Evolutionary conservation across 2,888 invertebrate species (phyloP), one percentile per base, ranked within the genome.

Genomic region (Drosophila leonis): DNA sequence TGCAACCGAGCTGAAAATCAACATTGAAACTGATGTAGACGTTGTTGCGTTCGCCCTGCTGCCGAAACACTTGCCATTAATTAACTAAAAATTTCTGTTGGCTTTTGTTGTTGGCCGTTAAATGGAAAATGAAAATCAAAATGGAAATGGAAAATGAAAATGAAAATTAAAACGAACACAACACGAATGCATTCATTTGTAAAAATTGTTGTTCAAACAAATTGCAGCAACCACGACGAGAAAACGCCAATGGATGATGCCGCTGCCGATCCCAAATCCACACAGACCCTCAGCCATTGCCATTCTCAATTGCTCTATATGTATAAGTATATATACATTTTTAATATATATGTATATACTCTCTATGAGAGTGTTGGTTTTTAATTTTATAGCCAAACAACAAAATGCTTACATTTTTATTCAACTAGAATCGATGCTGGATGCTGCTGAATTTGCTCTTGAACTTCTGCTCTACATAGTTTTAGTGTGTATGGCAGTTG

Each of bases 351-450:
- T 29, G 29, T 29, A 29, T 18, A n/a, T 18, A 15, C 24, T 13
- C 24, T 44, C 41, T 41, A 24, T 24, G 24, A 24, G 7, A 66
- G 65, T 85, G 85, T 86, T 85, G 88, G 86, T 86, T 88, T 85
- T 88, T 88, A 85, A 85, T 88, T 85, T 88, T 69, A 82, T 80
- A 72, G 82, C 68, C 80, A 85, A 85, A 83, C 86, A 88, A 80
- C 69, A 74, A 71, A 80, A 68, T 77, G 81, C 83, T 80, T 80
- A 71, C 69, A 74, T 86, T 83, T 83, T 77, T 82, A 86, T 83
- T 59, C 74, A 83, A 81, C 29, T 6, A 83, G 82, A 83, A 86
- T 83, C 83, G 71, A 86, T 80, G 56, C 55, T 18, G 13, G 48
- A 54, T 48, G 61, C 20, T n/a, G 63, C 48, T 10, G 56, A 42